Evolutionary conservation across 1,140 invertebrate genomes (phyloP).

Genomic region (Drosophila kohkoa): DNA sequence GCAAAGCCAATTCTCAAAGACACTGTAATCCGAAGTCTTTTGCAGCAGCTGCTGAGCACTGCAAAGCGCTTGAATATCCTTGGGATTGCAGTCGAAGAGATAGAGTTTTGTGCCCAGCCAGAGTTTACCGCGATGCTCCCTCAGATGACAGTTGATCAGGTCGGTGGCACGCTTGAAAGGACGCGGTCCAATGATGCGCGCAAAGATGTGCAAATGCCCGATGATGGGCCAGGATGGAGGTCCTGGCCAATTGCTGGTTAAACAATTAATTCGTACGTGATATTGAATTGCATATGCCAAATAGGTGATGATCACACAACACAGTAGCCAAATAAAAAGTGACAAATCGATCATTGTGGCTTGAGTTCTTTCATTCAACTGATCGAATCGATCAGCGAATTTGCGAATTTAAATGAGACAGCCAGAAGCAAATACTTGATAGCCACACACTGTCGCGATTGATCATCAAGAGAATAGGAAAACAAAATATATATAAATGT

Average conservation of each 20-base stretch:
- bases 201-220: slow-evolving; percentile 64
- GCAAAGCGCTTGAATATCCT: slow-evolving; percentile 69
- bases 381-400: slow-evolving; percentile 19
- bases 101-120: slow-evolving; percentile 69
- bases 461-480: slow-evolving; percentile 10
- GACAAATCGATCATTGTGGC: slow-evolving; percentile 41
- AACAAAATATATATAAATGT: not conserved
- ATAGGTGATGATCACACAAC: slow-evolving; percentile 21
- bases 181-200: slow-evolving; percentile 50
- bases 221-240: slow-evolving; percentile 58
- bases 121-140: slow-evolving; percentile 68
- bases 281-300: slow-evolving; percentile 36
- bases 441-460: not conserved
- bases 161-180: slow-evolving; percentile 41
- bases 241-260: slow-evolving; percentile 65
- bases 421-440: not conserved
- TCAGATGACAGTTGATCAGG: slow-evolving; percentile 39
- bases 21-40: slow-evolving; percentile 82
- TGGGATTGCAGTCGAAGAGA: slow-evolving; percentile 68
- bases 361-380: slow-evolving; percentile 42
- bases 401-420: slow-evolving; percentile 53
- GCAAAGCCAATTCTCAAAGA: slow-evolving; percentile 88
- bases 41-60: slow-evolving; percentile 85
- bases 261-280: slow-evolving; percentile 50
- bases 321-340: slow-evolving; percentile 34